A percentile compares a stretch with the other conserved stretches of the same genome.
These are phyloP conservation scores for Aphaenogaster ashmeadi DNA, from an alignment of 1,140 invertebrate genomes.

Conservation along the genomic window DNA sequence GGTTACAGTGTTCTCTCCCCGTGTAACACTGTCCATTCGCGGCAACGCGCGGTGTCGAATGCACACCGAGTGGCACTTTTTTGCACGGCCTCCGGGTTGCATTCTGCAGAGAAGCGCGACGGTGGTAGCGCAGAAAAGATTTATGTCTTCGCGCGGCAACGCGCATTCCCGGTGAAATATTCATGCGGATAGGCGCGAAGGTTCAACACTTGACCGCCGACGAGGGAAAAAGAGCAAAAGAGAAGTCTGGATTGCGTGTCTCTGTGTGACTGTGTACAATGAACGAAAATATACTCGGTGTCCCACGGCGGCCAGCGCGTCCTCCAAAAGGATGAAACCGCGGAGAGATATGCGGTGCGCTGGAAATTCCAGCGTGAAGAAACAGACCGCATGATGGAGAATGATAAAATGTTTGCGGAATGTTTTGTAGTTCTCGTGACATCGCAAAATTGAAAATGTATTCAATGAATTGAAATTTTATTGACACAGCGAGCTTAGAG, in stretches of 20 bases:
- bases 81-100: neutral
- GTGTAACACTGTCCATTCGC: conserved; percentile 12
- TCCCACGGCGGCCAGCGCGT: neutral
- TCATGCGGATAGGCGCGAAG: conserved; percentile 51
- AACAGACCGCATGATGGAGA: neutral
- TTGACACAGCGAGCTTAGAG: neutral
- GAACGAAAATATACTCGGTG: conserved; percentile 41
- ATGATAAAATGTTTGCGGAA: conserved; percentile 32
- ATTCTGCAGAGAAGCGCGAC: neutral
- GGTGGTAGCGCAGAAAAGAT: conserved; percentile 35
- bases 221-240: conserved; percentile 25
- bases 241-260: conserved; percentile 7
- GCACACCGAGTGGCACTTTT: conserved; percentile 24
- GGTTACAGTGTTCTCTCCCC: neutral
- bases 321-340: conserved; percentile 40
- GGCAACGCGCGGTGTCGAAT: conserved; percentile 36
- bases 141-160: conserved; percentile 19
- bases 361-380: conserved; percentile 24
- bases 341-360: conserved; percentile 25
- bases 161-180: conserved; percentile 55
- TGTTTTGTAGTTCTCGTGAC: neutral
- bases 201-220: conserved; percentile 55
- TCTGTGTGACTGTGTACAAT: neutral
- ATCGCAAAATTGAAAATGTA: neutral
- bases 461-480: neutral